Base-by-base conservation (phyloP, 2,113 vertebrate genomes). In the Speoplatyrhinus poulsoni region DNA sequence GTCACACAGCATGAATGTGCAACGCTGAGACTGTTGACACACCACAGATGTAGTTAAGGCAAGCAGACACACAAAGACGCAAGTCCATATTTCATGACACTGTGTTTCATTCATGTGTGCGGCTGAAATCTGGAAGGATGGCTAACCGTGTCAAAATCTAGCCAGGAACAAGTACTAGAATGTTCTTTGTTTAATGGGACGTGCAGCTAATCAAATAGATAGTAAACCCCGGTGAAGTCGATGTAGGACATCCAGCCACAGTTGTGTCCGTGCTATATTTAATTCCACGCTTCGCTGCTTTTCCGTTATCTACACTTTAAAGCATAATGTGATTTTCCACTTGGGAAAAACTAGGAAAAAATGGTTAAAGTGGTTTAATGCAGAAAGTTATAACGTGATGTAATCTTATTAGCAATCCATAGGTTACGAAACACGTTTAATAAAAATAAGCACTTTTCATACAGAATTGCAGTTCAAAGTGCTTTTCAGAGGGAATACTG, bases 221-320 rank as follows among this genome's bases (percentile, higher is more conserved):
- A 56, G 9, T 10, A 19, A 61, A 73, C 60, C 26, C 15, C 55
- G 62, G 54, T 69, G 12, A 70, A 67, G 69, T 11, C 8, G 10
- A 58, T 41, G 3, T 70, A 56, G 58, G 46, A n/a, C 4, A 1
- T 50, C 75, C 32, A 1, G 49, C 75, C 32, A 17, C 54, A 69
- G 57, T 9, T 64, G 82, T 11, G 15, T 19, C 62, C 54, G 67
- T 56, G 64, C 4, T 3, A 12, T 58, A 58, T 32, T 66, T 10
- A 10, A 77, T 86, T 85, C 63, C 59, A 59, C 36, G 52, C 69
- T 70, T 76, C 72, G 70, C 10, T 49, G 67, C 54, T 65, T 56
- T 3, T 77, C 55, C 60, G 26, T 26, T 26, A 65, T 69, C 46
- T 60, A 15, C 60, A 41, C 48, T 60, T 8, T 46, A 26, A n/a